Evolutionary conservation across 2,113 vertebrate species (phyloP), one percentile per base, ranked within the genome.

Genomic region (Polypterus senegalus): DNA sequence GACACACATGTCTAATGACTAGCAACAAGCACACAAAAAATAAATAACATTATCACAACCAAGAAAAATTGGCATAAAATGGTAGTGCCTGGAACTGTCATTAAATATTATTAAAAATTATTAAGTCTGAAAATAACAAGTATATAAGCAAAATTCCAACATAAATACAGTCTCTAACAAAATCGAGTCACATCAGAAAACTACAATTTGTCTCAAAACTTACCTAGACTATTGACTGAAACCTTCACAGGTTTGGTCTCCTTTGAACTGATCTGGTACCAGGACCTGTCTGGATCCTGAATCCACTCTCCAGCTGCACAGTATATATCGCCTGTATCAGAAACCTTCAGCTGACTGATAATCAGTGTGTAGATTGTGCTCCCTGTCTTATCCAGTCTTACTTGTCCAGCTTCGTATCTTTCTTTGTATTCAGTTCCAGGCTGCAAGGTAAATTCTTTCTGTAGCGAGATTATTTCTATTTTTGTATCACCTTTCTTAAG

Each of bases 241-340:
- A 88, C 64, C 0, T 1, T 61, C 0, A 65, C 72, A 52, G 47
- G 74, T 9, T 54, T 11, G 0, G 88, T 77, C 11, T 67, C 61
- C 65, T 84, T 92, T 67, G 58, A 62, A 2, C 81, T 62, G 54
- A 97, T 89, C 4, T 61, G 59, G 66, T 83, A 84, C 94, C 95
- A 98, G 0, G 71, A 85, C 52, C 71, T 60, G 61, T 92, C 89
- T 0, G 90, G 89, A 64, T 98, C 93, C 75, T 92, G 86, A 57
- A 95, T 91, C 92, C 92, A 97, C 62, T 97, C 92, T 0, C 70
- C 67, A 3, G 83, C 88, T 59, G 82, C 76, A 4, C 93, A 97
- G 77, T 84, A 89, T 63, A 95, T 67, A 48, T 69, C 67, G 0
- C 93, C 93, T 59, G 74, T 72, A 66, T 97, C 93, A 0, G 86